Evolutionary conservation across 1,140 invertebrate genomes (phyloP).

Genomic region (Centruroides vittatus): DNA sequence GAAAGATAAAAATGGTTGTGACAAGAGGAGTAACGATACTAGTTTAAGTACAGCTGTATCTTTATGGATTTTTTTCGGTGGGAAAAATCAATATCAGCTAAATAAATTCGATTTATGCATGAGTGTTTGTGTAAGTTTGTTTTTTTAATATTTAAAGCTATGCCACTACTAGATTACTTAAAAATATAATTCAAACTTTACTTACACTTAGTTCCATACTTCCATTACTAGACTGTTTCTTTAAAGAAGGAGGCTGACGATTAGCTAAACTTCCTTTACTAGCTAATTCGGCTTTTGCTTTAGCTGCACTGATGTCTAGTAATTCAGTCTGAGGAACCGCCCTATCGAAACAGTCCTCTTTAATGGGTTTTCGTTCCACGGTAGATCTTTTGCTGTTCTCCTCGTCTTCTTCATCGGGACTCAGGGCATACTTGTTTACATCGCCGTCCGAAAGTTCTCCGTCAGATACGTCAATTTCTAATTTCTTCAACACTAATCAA

Average conservation of each 20-base stretch:
- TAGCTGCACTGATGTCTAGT: conserved; percentile 70
- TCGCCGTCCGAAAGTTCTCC: conserved; percentile 45
- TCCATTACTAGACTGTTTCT: conserved; percentile 18
- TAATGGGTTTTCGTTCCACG: conserved; percentile 31
- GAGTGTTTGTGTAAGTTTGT: too few relatives aligned
- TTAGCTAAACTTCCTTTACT: conserved; percentile 43
- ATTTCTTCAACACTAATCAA: conserved; percentile 20
- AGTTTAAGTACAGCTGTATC: too few relatives aligned
- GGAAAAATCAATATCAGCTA: too few relatives aligned
- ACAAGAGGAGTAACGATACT: too few relatives aligned
- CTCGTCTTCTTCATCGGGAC: conserved; percentile 56
- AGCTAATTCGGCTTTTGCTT: conserved; percentile 75
- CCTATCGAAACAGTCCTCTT: conserved; percentile 60
- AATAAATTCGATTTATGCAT: too few relatives aligned
- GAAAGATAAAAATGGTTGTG: too few relatives aligned
- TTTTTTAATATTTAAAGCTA: too few relatives aligned
- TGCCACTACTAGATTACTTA: too few relatives aligned
- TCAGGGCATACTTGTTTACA: conserved; percentile 31
- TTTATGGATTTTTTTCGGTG: too few relatives aligned
- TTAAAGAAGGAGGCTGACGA: conserved; percentile 36
- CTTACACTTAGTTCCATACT: too few relatives aligned
- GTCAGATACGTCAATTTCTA: conserved; percentile 49
- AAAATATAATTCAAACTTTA: too few relatives aligned
- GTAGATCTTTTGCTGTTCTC: conserved; percentile 50
- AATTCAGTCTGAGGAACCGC: conserved; percentile 69